Evolutionary conservation across 2,888 invertebrate genomes (phyloP), one percentile per base, ranked within the genome.

Genomic region (Amphiduros pacificus): DNA sequence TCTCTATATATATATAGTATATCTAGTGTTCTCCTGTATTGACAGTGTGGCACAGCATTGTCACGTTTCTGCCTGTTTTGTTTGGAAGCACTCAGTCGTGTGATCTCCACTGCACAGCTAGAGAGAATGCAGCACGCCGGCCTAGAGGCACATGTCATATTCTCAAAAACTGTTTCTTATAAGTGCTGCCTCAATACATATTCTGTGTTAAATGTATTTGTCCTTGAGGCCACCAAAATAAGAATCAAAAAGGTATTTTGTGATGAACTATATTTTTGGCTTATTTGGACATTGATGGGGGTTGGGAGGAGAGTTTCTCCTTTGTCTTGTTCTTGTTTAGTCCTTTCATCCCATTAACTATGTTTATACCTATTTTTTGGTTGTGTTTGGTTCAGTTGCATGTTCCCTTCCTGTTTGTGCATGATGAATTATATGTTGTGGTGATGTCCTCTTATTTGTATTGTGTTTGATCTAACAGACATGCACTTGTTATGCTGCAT

Each of bases 371-470:
- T 22, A 44, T 44, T n/a, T 44, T n/a, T 44, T n/a, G 44, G 9
- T 36, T 9, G 36, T 36, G 22, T 44, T 26, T 55, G 55, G 40
- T 55, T 55, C 55, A 44, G 28, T 28, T 55, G 32, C 31, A 55
- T 24, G n/a, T 41, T 14, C 29, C 31, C 41, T 48, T 20, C n/a
- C 29, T 28, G 14, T 56, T 27, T 22, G n/a, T n/a, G n/a, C n/a
- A n/a, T n/a, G n/a, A n/a, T n/a, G n/a, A n/a, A n/a, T n/a, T n/a
- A n/a, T n/a, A n/a, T n/a, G n/a, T n/a, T n/a, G 22, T 44, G 44
- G 44, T 4, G 44, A 44, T n/a, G 44, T 4, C 9, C 36, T 36
- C 36, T 36, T 9, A 11, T 28, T 51, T 28, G 27, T 28, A 26
- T 27, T 51, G 51, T 24, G 6, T 6, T 28, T 6, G 2, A 5